Evolutionary conservation across 2,888 invertebrate species (phyloP), one percentile per base, ranked within the genome.

Genomic region (Ariolimax columbianus): DNA sequence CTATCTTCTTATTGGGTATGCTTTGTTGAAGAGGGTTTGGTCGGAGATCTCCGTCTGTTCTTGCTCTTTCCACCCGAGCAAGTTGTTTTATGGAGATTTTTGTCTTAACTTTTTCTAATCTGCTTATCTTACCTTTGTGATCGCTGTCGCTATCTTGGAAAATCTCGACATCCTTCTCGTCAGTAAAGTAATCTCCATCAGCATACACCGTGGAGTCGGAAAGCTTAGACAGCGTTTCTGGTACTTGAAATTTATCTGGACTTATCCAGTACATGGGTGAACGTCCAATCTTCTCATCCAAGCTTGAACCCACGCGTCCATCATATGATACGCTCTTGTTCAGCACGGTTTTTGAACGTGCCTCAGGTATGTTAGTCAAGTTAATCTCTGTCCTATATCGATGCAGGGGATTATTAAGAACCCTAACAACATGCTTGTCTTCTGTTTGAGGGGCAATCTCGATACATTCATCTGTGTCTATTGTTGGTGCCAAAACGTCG

Each of bases 321-420:
- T 79, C 79, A 51, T 38, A 81, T 7, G 81, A 72, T n/a, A 81
- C 38, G n/a, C 81, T 81, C n/a, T 70, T 70, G n/a, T 72, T 81
- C 3, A 72, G n/a, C 38, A 72, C 33, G n/a, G 33, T 51, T 81
- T 72, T 81, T 30, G 81, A 43, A 7, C 72, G 72, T 33, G 11
- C 9, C 55, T 81, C 72, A 14, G 19, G 26, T 3, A 17, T 40
- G 17, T n/a, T 26, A 33, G 19, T 30, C 70, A 72, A 51, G 72
- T 55, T 43, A 26, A 72, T 72, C 38, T 81, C 81, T 9, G 81
- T 81, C 55, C 30, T 81, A 36, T 55, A 81, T 23, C 81, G 70
- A 17, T 81, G 70, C 55, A 81, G 55, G 9, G 40, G 14, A n/a
- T 40, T 4, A 1, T 79, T 68, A 11, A 68, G 47, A 1, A 19